phyloP scores from a whole-genome alignment of 2,113 vertebrate genomes.

The Thinocorus orbignyianus region DNA sequence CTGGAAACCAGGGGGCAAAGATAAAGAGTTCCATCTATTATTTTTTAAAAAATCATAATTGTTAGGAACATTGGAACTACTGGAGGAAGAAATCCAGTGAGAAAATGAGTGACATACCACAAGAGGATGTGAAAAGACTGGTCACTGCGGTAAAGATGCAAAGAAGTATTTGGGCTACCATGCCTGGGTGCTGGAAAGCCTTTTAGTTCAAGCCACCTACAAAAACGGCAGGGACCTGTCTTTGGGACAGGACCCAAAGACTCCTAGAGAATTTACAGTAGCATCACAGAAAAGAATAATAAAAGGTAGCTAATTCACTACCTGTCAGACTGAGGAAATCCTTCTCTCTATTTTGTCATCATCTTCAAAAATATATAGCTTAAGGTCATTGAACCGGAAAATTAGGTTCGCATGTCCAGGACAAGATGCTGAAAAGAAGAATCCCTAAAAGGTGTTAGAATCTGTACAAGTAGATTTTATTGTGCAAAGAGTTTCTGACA shows the following conservation, averaged over 20 bases:
- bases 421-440: neutral
- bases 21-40: neutral
- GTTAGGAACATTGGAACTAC: neutral
- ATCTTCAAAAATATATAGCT: neutral
- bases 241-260: neutral
- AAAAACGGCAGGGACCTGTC: neutral
- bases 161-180: neutral
- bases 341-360: neutral
- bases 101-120: neutral
- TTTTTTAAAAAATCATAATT: fast-evolving
- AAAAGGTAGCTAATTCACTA: neutral
- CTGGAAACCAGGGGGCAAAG: neutral
- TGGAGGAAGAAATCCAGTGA: neutral
- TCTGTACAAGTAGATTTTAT: neutral
- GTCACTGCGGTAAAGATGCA: neutral
- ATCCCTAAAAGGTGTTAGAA: neutral
- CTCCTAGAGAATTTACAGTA: neutral
- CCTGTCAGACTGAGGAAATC: neutral
- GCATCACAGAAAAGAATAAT: neutral
- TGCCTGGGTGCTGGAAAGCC: neutral
- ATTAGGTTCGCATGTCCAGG: neutral
- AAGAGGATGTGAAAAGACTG: neutral
- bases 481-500: neutral
- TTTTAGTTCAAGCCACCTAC: neutral
- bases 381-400: neutral